Base-by-base conservation (phyloP, 1,140 invertebrate genomes). In the Holcopasites calliopsidis region DNA sequence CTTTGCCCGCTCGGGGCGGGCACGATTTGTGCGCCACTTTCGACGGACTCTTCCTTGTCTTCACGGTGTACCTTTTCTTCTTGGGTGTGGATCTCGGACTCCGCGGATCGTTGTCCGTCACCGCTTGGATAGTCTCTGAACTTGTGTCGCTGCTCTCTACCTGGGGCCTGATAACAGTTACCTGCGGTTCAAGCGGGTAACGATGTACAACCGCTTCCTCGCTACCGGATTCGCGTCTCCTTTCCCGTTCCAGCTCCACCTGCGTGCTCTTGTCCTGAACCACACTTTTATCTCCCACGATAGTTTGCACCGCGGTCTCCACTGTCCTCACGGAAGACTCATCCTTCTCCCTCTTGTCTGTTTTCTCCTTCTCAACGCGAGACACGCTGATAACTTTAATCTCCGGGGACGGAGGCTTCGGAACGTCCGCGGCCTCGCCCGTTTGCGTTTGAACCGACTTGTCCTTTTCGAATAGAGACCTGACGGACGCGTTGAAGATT, bases 351-450 rank as follows among this genome's bases (percentile, higher is more conserved):
- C 65, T n/a, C 8, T 68, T 80, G 50, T 82, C 83, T 18, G 68
- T 87, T 35, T 76, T 83, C 13, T 2, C 16, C 18, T 31, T 68
- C 10, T 78, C 55, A 0, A 87, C 82, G 10, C 66, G 75, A 11
- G 89, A 88, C 71, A 87, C 79, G 72, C 88, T 89, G 64, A 90
- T 89, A 1, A 90, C 88, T 79, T 85, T 85, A 23, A 90, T 85
- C 72, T 91, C 90, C 1, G 90, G 84, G 0, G 83, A 83, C 11
- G 23, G 11, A 55, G 78, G 38, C 10, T 50, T 71, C 72, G 69
- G 58, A 26, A 28, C 10, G 8, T 40, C 18, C 6, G 72, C 60
- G 3, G 10, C 11, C 2, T 11, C 16, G 28, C 23, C 75, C 28
- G 44, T n/a, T 4, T 35, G 57, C 52, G 54, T 52, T 21, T 72